Evolutionary conservation across 2,113 vertebrate genomes (phyloP), one percentile per base, ranked within the genome.

Genomic region (Lepus americanus): DNA sequence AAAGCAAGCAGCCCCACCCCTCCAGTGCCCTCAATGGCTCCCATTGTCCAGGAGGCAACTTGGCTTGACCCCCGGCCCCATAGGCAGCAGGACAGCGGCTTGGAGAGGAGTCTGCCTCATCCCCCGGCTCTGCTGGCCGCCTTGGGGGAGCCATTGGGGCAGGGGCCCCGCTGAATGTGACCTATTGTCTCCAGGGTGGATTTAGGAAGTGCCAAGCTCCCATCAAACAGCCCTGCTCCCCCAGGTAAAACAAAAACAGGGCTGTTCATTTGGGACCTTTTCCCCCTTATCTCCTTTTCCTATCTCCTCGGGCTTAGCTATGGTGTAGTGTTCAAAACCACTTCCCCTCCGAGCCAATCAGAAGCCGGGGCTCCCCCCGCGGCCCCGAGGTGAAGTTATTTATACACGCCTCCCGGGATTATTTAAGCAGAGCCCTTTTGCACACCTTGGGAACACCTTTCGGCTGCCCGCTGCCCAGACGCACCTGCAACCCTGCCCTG

Each of bases 321-420:
- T 87, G 94, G 97, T 98, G 97, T 98, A 98, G 98, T 95, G 97
- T 98, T 98, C 44, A 97, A 98, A 98, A 98, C 98, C 98, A 98
- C 96, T 98, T 98, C 92, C 95, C 95, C 89, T 93, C 9, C 16
- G 96, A 96, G 97, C 98, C 98, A 99, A 99, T 99, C 98, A 98
- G 98, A 97, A 87, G 98, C 97, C 91, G 74, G 98, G 98, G 97
- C 97, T 98, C 97, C 96, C 97, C 98, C 98, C 94, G 96, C 88
- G 97, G 98, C 98, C 98, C 98, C 97, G 97, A 98, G 95, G 97
- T 98, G 97, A 87, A 98, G 98, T 98, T 98, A 98, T 98, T 98
- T 99, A 99, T 99, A 99, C 98, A 98, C 98, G 98, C 98, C 98
- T 98, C 98, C 98, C 97, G 31, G 97, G 98, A 97, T 94, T 94